A percentile compares a stretch with the other conserved stretches of the same genome.
Evolutionary conservation across 2,113 vertebrate species (phyloP).

Genomic region (Cebidichthys violaceus): DNA sequence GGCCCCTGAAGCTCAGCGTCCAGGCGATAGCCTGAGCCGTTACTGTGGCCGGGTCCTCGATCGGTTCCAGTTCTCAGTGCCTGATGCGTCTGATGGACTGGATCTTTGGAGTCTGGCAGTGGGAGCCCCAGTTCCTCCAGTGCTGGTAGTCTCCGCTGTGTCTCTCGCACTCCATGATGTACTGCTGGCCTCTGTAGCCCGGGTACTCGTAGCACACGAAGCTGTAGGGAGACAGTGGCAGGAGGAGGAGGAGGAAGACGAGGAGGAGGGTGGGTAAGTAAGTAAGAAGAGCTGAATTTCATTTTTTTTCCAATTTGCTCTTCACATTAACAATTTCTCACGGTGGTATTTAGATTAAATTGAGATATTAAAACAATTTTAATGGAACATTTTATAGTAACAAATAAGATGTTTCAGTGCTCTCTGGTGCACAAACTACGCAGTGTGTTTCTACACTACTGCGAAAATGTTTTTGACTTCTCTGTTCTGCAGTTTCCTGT

Average conservation of each 20-base stretch:
- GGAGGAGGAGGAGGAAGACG: not conserved
- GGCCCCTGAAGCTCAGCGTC: not conserved
- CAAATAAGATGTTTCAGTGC: no score
- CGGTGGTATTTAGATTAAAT: not conserved
- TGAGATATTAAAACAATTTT: not conserved
- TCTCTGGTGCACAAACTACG: not conserved
- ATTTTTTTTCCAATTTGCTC: not conserved
- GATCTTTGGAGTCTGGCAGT: conserved; percentile 84
- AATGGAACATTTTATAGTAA: not conserved
- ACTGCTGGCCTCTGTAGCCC: conserved; percentile 83
- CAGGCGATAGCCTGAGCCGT: conserved; percentile 26
- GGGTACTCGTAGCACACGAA: conserved; percentile 85
- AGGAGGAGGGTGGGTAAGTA: no score
- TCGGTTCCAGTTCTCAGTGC: conserved; percentile 64
- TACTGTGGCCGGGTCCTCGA: not conserved
- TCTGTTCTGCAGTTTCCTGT: not conserved
- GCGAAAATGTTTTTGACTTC: not conserved
- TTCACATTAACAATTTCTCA: not conserved
- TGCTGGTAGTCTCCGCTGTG: conserved; percentile 83
- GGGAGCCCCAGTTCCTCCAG: conserved; percentile 84
- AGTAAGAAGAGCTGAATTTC: not conserved
- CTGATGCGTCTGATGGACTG: conserved; percentile 83
- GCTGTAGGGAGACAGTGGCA: conserved; percentile 50
- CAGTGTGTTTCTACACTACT: not conserved
- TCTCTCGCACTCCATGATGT: conserved; percentile 84